These are phyloP conservation scores for Heterocephalus glaber DNA, from an alignment of 2,113 vertebrate genomes.

Conservation along the genomic window DNA sequence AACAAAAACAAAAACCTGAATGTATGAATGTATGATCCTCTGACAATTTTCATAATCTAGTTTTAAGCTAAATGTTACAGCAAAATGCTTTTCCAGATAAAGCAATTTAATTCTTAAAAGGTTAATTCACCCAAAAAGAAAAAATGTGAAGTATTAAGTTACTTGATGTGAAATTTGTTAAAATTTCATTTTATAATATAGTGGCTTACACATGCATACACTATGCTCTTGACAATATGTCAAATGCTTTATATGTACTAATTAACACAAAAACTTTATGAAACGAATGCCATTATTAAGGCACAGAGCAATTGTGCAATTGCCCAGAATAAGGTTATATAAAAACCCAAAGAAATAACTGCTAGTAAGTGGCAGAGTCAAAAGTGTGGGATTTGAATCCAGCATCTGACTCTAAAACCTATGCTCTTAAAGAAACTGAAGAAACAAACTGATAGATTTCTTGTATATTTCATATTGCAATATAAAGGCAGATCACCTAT, in stretches of 20 bases:
- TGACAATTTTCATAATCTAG: conserved; percentile 18
- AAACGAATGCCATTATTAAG: not conserved
- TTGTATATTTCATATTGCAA: not conserved
- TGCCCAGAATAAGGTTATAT: not conserved
- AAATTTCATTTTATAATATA: conserved; percentile 43
- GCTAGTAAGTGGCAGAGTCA: not conserved
- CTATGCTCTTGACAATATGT: not conserved
- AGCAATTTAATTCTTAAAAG: conserved; percentile 44
- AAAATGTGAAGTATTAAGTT: conserved; percentile 17
- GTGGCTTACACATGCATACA: not conserved
- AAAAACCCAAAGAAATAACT: conserved; percentile 41
- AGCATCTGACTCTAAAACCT: not conserved
- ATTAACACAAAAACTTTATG: not conserved
- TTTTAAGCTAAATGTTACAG: conserved; percentile 35
- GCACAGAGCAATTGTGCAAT: not conserved
- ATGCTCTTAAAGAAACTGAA: conserved; percentile 24
- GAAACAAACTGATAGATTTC: not conserved
- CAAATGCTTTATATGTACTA: not conserved
- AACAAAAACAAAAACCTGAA: not conserved
- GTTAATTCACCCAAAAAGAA: not conserved
- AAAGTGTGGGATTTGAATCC: not conserved
- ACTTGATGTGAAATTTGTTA: not conserved
- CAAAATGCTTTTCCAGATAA: conserved; percentile 17
- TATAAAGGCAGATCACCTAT: not conserved
- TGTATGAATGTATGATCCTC: conserved; percentile 5